phyloP scores from a whole-genome alignment of 2,888 invertebrate genomes.

The Xanthostigma xanthostigma region DNA sequence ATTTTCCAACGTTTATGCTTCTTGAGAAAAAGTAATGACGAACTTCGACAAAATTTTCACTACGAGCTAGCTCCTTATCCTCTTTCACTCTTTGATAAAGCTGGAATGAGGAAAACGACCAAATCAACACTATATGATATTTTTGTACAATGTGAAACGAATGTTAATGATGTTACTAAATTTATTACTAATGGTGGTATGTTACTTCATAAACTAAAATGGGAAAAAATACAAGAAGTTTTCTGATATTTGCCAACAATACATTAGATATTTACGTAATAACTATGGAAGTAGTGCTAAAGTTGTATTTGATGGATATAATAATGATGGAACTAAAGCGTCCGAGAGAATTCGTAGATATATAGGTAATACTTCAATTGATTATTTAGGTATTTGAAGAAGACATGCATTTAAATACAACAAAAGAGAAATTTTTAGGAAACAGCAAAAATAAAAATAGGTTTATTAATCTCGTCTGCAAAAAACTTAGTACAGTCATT shows the following conservation, averaged over 20 bases:
- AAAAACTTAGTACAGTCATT: no score
- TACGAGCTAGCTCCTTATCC: slow-evolving; percentile 2
- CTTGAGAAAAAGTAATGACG: slow-evolving; percentile 2
- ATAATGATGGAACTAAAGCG: slow-evolving; percentile 8
- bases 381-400: slow-evolving; percentile 9
- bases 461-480: slow-evolving; percentile 8
- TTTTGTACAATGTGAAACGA: background rate
- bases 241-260: slow-evolving; percentile 1
- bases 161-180: no score
- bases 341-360: slow-evolving; percentile 8
- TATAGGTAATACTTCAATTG: slow-evolving; percentile 8
- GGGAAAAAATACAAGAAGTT: background rate
- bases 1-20: no score
- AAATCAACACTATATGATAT: slow-evolving; percentile 1
- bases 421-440: slow-evolving; percentile 8
- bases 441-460: slow-evolving; percentile 9
- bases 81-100: background rate
- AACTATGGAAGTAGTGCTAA: slow-evolving; percentile 5
- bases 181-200: background rate
- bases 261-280: slow-evolving; percentile 4
- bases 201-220: slow-evolving; percentile 4
- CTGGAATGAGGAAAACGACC: slow-evolving; percentile 2
- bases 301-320: slow-evolving; percentile 7
- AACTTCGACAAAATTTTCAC: background rate
- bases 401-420: slow-evolving; percentile 8